Conservation (phyloP, 2,113 vertebrate genomes). For the Hydrochoerus hydrochaeris region DNA sequence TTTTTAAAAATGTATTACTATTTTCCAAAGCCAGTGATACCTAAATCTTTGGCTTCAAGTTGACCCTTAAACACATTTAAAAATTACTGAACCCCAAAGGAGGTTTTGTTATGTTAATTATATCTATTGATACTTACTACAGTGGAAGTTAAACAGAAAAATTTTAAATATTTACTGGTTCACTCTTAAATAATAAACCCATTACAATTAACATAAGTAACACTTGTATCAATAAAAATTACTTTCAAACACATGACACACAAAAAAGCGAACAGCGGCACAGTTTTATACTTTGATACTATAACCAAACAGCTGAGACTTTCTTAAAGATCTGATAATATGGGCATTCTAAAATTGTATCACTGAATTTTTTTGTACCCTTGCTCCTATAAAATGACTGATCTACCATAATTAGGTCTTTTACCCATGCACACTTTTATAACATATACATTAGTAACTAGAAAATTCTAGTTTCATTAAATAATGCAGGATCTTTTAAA, state of each 20-base stretch:
- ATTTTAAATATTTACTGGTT: conserved; percentile 11
- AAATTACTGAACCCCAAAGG: conserved; percentile 27
- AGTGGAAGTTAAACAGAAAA: conserved; percentile 55
- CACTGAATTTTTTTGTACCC: conserved; percentile 5
- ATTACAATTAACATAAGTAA: conserved; percentile 44
- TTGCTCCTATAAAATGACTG: conserved; percentile 21
- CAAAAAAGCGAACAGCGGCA: background rate
- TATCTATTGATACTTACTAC: conserved; percentile 5
- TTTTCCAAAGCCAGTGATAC: conserved; percentile 24
- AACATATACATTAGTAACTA: background rate
- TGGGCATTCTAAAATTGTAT: background rate
- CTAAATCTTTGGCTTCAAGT: conserved; percentile 47
- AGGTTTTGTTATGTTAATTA: background rate
- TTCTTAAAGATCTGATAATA: conserved; percentile 6
- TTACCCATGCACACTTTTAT: background rate
- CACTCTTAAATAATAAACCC: conserved; percentile 42
- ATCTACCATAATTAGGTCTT: background rate
- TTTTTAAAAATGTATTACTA: conserved; percentile 2
- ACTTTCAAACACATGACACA: background rate
- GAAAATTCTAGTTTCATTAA: background rate
- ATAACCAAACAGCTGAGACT: conserved; percentile 20
- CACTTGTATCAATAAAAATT: conserved; percentile 35
- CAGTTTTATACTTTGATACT: background rate
- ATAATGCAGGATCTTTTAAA: conserved; percentile 12
- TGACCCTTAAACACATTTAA: conserved; percentile 20